These are phyloP conservation scores for Microtus ochrogaster DNA, from an alignment of 2,113 vertebrate species.

Conservation along the genomic window DNA sequence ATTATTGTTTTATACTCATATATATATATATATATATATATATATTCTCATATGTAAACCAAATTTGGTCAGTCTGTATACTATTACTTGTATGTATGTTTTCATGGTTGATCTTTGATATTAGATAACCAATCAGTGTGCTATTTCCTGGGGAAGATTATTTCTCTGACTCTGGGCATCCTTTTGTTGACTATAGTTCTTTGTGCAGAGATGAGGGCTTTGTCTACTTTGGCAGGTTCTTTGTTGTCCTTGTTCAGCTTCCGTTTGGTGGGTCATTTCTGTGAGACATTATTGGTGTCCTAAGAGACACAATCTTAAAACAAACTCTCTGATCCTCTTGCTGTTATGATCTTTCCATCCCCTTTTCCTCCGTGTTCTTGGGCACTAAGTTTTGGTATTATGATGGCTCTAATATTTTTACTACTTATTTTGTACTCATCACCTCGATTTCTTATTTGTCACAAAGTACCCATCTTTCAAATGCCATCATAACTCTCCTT, in stretches of 20 bases:
- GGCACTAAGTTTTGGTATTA: not conserved
- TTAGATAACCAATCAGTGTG: not conserved
- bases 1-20: not conserved
- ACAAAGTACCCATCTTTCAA: not conserved
- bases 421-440: not conserved
- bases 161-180: not conserved
- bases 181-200: not conserved
- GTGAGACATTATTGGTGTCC: not conserved
- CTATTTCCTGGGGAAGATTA: not conserved
- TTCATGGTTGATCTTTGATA: not conserved
- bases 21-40: not conserved
- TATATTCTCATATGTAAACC: not conserved
- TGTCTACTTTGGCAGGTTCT: not conserved
- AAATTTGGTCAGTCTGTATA: not conserved
- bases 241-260: not conserved
- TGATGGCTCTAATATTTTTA: not conserved
- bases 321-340: not conserved
- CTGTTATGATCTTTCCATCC: not conserved
- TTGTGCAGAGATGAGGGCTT: not conserved
- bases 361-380: not conserved
- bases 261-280: not conserved
- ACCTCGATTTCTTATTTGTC: not conserved
- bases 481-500: not conserved
- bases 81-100: not conserved
- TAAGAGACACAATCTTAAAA: not conserved